Base-by-base conservation (phyloP, 2,797 vertebrate species). In the Urophycis tenuis region DNA sequence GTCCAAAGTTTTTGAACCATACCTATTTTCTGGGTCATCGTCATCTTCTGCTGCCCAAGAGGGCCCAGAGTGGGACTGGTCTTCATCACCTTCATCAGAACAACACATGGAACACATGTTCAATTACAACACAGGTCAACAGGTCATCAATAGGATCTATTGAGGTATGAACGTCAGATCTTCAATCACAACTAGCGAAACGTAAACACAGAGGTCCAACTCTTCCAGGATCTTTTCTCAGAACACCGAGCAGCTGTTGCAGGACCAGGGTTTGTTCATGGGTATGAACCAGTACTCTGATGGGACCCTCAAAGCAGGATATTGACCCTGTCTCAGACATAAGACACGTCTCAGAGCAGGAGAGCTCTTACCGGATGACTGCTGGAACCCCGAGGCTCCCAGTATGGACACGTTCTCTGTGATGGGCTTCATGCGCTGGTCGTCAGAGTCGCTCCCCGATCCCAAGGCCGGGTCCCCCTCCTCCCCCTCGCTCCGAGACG, bases 21-120 rank as follows among this genome's bases (percentile, higher is more conserved):
- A 99, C 97, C 97, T 98, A 99, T 98, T 99, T 95, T 98, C 97
- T 84, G 95, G 96, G 93, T 99, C 96, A 85, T 98, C 96, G 78
- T 98, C 96, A 71, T 96, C 95, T 89, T 94, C 95, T 34, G 94
- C 94, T 90, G 95, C 93, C 93, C 93, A 93, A 79, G 92, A 93
- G 91, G 94, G 91, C 86, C 93, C 93, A 88, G 94, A 88, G 85
- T 92, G 93, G 90, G 88, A 83, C 71, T 94, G 94, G 74, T 94
- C 95, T 87, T 99, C 96, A 90, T 99, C 96, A 88, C 94, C 96
- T 98, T 72, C 29, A 76, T 72, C 32, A 76, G n/a, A 67, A 39
- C 25, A 73, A 79, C 12, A 78, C 14, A 67, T 10, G 72, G 1
- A 32, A 73, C 60, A 67, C n/a, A 67, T 29, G 10, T 5, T 25